A percentile compares a stretch with the other conserved stretches of the same genome.
phyloP scores from a whole-genome alignment of 2,888 invertebrate species.

The Dasysyrphus albostriatus region DNA sequence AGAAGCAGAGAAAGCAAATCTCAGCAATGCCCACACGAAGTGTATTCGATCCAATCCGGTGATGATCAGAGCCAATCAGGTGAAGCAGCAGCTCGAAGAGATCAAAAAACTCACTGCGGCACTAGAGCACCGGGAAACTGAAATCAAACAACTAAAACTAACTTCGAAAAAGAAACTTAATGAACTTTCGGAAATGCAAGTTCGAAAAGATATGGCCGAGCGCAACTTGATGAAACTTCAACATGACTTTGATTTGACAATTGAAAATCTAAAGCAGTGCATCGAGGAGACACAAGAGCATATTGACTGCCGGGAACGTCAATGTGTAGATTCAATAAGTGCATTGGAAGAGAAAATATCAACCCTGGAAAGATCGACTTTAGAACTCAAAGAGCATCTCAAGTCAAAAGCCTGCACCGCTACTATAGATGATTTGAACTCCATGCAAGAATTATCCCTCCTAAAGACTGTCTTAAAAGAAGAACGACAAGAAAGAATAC shows the following conservation, averaged over 20 bases:
- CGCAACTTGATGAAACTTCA: conserved; percentile 91
- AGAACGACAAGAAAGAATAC: conserved; percentile 85
- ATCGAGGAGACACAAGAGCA: conserved; percentile 91
- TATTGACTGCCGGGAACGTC: conserved; percentile 93
- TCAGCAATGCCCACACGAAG: conserved; percentile 82
- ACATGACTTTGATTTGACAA: conserved; percentile 90
- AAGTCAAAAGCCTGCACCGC: conserved; percentile 76
- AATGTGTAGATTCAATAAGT: conserved; percentile 97
- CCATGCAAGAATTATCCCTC: conserved; percentile 85
- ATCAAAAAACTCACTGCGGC: conserved; percentile 93
- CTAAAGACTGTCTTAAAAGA: conserved; percentile 85
- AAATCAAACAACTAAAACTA: conserved; percentile 94
- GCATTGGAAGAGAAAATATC: conserved; percentile 96
- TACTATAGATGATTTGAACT: conserved; percentile 68
- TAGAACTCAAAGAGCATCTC: conserved; percentile 94
- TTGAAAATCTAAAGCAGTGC: conserved; percentile 91
- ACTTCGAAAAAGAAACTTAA: conserved; percentile 96
- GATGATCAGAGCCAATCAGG: conserved; percentile 91
- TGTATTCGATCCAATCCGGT: conserved; percentile 88
- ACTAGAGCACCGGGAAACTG: conserved; percentile 95
- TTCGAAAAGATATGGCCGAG: conserved; percentile 96
- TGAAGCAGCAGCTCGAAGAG: conserved; percentile 96
- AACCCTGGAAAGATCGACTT: conserved; percentile 93
- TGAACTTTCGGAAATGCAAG: conserved; percentile 94
- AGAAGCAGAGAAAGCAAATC: conserved; percentile 92